Percentiles rank a stretch among this genome's conserved stretches.
Conservation (phyloP, 2,888 invertebrate genomes). For the Meandrusa payeni region DNA sequence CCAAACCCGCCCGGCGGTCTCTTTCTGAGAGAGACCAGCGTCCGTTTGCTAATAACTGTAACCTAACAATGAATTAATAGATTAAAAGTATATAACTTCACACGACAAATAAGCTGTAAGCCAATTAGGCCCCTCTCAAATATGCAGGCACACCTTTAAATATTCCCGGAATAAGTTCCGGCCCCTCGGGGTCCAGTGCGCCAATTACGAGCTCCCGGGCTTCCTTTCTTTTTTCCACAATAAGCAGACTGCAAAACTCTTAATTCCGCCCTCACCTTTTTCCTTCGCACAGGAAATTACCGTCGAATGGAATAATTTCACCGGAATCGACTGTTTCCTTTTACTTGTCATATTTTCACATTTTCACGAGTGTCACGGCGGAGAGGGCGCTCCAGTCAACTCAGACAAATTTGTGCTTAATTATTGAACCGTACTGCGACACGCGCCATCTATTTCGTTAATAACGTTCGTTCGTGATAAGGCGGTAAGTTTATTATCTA, state of each 20-base stretch:
- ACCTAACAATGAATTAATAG: no score
- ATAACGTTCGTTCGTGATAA: no score
- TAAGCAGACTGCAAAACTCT: constrained; percentile 41
- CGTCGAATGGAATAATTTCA: constrained; percentile 41
- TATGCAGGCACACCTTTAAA: constrained; percentile 39
- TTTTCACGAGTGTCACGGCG: constrained; percentile 7
- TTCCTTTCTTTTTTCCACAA: constrained; percentile 39
- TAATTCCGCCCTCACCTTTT: constrained; percentile 45
- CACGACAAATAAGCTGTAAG: neutral
- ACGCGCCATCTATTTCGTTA: no score
- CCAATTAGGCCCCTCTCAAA: constrained; percentile 29
- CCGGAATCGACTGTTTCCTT: constrained; percentile 29
- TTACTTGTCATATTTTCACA: constrained; percentile 22
- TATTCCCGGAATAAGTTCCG: constrained; percentile 33
- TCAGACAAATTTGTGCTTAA: constrained; percentile 12
- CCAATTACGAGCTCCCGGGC: constrained; percentile 48
- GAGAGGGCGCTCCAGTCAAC: neutral
- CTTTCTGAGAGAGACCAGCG: no score
- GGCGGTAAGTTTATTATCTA: no score
- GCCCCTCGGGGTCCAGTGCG: constrained; percentile 33
- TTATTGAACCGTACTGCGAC: no score
- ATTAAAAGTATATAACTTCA: constrained; percentile 3
- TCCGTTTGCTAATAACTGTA: no score
- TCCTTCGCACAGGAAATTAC: constrained; percentile 42
- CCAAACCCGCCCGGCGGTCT: no score